phyloP scores from a whole-genome alignment of 2,888 invertebrate species.

The Aelia acuminata region DNA sequence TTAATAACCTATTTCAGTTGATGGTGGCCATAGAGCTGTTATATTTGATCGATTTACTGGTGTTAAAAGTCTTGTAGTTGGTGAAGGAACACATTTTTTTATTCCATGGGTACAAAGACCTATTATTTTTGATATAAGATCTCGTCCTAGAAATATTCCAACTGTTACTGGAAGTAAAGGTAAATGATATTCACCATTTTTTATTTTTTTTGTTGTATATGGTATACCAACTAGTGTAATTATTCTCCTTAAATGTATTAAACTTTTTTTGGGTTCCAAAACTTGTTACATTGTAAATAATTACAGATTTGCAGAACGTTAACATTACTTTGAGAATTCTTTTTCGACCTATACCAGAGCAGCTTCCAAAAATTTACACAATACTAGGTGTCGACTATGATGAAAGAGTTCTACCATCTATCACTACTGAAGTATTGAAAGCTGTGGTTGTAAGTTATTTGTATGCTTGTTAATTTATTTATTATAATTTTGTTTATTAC shows the following conservation, averaged over 20 bases:
- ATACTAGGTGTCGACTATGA: conserved; percentile 98
- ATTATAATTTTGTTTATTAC: neutral
- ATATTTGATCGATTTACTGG: conserved; percentile 99
- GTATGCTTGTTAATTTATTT: neutral
- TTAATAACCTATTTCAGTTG: conserved; percentile 79
- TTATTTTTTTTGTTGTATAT: too few relatives aligned
- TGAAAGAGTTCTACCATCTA: conserved; percentile 97
- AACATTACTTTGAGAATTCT: conserved; percentile 98
- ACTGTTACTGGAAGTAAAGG: conserved; percentile 98
- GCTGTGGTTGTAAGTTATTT: conserved; percentile 83
- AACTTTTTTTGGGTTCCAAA: neutral
- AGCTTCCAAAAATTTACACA: conserved; percentile 94
- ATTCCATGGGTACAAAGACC: conserved; percentile 99
- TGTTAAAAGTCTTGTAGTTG: conserved; percentile 90
- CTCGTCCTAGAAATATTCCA: conserved; percentile 96
- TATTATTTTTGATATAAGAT: conserved; percentile 97
- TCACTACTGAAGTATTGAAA: conserved; percentile 98
- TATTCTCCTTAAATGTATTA: neutral
- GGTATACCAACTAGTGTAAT: too few relatives aligned
- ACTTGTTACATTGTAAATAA: conserved; percentile 53
- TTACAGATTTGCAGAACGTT: conserved; percentile 96
- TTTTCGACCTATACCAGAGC: conserved; percentile 94
- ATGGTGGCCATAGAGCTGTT: conserved; percentile 98
- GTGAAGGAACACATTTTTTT: conserved; percentile 99
- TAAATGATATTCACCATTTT: conserved; percentile 68